Conservation (phyloP, 2,888 invertebrate species). For the Drosophila recens region DNA sequence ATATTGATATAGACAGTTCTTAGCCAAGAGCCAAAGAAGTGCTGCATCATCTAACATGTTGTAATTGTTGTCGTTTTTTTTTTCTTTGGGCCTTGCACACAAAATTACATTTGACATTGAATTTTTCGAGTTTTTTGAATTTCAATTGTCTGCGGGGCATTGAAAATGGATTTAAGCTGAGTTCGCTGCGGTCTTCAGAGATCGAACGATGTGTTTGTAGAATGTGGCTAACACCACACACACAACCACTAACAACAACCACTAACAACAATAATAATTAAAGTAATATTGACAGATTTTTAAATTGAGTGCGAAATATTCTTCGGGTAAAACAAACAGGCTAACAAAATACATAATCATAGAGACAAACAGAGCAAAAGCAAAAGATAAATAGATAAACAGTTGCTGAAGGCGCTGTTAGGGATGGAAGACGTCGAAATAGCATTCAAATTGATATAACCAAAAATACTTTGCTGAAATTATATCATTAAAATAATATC, state of each 20-base stretch:
- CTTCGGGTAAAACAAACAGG: conserved; percentile 47
- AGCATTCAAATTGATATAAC: not conserved
- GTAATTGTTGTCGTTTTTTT: conserved; percentile 52
- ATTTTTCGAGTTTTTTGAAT: conserved; percentile 18
- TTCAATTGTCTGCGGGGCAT: conserved; percentile 56
- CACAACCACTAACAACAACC: not conserved
- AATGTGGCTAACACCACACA: conserved; percentile 46
- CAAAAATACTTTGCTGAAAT: not conserved
- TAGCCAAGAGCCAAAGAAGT: conserved; percentile 25
- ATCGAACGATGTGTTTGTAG: conserved; percentile 58
- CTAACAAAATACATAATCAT: conserved; percentile 34
- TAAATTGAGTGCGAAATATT: conserved; percentile 70
- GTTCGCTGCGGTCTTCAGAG: conserved; percentile 33
- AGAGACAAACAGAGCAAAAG: conserved; percentile 27
- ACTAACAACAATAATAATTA: conserved; percentile 14
- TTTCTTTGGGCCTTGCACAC: conserved; percentile 38
- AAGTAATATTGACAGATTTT: conserved; percentile 67
- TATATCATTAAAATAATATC: too few species aligned
- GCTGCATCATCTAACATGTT: conserved; percentile 55
- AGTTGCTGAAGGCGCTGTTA: not conserved
- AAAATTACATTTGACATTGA: conserved; percentile 63
- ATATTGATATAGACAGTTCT: conserved; percentile 9
- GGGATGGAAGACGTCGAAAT: not conserved
- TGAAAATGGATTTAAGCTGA: conserved; percentile 49
- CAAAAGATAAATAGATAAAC: conserved; percentile 40